These are phyloP conservation scores for Synanthedon tipuliformis DNA, from an alignment of 2,888 invertebrate species.

Conservation along the genomic window DNA sequence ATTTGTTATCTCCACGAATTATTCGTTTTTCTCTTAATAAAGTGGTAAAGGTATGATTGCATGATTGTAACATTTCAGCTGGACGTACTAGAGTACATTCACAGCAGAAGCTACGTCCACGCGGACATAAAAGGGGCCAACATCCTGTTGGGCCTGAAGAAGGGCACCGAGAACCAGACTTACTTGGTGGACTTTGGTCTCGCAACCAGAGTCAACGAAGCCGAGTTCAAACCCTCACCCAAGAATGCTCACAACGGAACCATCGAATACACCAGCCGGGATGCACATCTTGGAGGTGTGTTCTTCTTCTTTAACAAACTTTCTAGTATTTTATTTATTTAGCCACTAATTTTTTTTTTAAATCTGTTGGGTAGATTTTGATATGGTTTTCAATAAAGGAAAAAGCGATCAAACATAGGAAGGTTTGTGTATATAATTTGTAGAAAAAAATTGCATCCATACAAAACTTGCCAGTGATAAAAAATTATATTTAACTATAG, in stretches of 20 bases:
- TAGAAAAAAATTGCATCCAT: too few relatives aligned
- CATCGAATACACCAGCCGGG: slow-evolving; percentile 94
- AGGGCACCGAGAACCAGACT: slow-evolving; percentile 76
- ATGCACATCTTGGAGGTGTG: slow-evolving; percentile 91
- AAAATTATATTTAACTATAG: too few relatives aligned
- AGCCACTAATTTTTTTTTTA: too few relatives aligned
- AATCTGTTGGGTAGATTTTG: too few relatives aligned
- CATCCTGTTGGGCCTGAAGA: slow-evolving; percentile 80
- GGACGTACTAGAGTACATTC: slow-evolving; percentile 92
- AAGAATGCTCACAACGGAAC: slow-evolving; percentile 97
- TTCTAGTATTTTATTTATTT: too few relatives aligned
- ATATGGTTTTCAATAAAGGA: slow-evolving; percentile 30
- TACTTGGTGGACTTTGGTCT: slow-evolving; percentile 96
- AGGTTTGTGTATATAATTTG: too few relatives aligned
- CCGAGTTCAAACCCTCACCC: slow-evolving; percentile 88
- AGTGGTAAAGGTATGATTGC: neutral
- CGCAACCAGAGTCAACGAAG: slow-evolving; percentile 80
- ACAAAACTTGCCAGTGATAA: too few relatives aligned
- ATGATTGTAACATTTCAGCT: slow-evolving; percentile 67
- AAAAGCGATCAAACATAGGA: slow-evolving; percentile 1
- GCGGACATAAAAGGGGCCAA: slow-evolving; percentile 97
- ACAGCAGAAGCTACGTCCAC: slow-evolving; percentile 90
- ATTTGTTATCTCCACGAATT: too few relatives aligned
- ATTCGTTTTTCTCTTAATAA: too few relatives aligned
- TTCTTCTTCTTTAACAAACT: too few relatives aligned